Percentiles rank a stretch among this genome's conserved stretches.
phyloP scores from a whole-genome alignment of 2,888 invertebrate species.

The Phyllotreta striolata region DNA sequence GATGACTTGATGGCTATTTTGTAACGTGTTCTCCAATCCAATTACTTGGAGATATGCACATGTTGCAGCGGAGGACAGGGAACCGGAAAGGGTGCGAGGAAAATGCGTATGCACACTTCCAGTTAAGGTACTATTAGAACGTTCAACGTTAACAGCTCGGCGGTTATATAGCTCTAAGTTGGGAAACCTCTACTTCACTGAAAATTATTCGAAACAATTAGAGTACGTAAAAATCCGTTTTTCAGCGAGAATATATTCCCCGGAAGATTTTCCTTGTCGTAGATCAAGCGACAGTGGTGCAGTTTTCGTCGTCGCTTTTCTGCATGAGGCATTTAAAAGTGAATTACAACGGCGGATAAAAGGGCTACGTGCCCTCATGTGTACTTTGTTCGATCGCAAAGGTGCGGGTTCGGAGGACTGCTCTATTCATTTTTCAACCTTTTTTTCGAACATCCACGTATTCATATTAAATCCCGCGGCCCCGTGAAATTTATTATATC shows the following conservation, averaged over 20 bases:
- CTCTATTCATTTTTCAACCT: slow-evolving; percentile 31
- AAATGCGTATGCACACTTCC: slow-evolving; percentile 6
- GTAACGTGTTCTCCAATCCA: slow-evolving; percentile 19
- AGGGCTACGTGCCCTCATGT: slow-evolving; percentile 36
- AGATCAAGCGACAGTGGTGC: slow-evolving; percentile 27
- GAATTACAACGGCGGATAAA: slow-evolving; percentile 35
- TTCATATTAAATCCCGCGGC: slow-evolving; percentile 30
- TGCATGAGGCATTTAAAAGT: slow-evolving; percentile 33
- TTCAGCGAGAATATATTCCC: not conserved
- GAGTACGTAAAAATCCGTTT: no score
- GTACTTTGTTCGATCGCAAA: slow-evolving; percentile 31
- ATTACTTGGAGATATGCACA: slow-evolving; percentile 25
- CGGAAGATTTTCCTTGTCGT: slow-evolving; percentile 21
- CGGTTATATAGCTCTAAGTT: no score
- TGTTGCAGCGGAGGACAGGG: slow-evolving; percentile 1
- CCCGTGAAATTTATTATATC: slow-evolving; percentile 26
- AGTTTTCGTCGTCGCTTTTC: slow-evolving; percentile 26
- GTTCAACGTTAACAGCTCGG: no score
- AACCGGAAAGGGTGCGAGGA: not conserved
- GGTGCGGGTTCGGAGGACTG: slow-evolving; percentile 32
- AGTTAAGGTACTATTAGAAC: not conserved
- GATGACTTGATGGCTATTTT: slow-evolving; percentile 24
- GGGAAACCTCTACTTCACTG: no score
- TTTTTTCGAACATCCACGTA: slow-evolving; percentile 26
- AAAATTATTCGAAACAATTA: no score